Base-by-base conservation (phyloP, 2,888 invertebrate genomes). In the Matsumyia berberina region DNA sequence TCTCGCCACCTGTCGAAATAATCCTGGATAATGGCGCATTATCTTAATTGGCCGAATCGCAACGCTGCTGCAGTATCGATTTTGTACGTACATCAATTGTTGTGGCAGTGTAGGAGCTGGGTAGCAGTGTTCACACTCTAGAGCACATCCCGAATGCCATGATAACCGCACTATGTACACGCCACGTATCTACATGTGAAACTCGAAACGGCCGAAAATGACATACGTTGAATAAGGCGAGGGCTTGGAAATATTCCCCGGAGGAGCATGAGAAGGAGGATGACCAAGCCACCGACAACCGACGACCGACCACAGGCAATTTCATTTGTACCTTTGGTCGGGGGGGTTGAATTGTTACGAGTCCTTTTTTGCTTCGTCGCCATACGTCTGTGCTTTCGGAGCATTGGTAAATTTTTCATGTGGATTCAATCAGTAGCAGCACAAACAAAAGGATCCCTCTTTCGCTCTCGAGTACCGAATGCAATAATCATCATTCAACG, bases 21-120 rank as follows among this genome's bases (percentile, higher is more conserved):
- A 67, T 58, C 76, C 53, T 12, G 58, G 51, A 67, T 67, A 58
- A 67, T 76, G 33, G 76, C 76, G 46, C 58, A 77, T 67, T 67
- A 77, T 67, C 51, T 33, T 67, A 77, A 67, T 67, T 77, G 76
- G 60, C 37, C 29, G 44, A 66, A 57, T 74, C 46, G 46, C 37
- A 66, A 39, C 55, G n/a, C 33, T 76, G 57, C 42, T 76, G 57
- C 49, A 66, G 74, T 57, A 76, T 57, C 44, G 64, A 74, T 74
- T 74, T 15, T 58, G 12, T 11, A 12, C 51, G 12, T 11, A 12
- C 51, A 39, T 39, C 37, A 37, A 19, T 57, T 1, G 24, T 24
- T 1, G 24, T 1, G 24, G 24, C 24, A 4, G 24, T 9, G 37
- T 11, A 9, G 53, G 12, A 7, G 1, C 8, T 12, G 2, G 0